Conservation (phyloP, 92 coral and sea anemone species). For the Plumapathes pennacea region DNA sequence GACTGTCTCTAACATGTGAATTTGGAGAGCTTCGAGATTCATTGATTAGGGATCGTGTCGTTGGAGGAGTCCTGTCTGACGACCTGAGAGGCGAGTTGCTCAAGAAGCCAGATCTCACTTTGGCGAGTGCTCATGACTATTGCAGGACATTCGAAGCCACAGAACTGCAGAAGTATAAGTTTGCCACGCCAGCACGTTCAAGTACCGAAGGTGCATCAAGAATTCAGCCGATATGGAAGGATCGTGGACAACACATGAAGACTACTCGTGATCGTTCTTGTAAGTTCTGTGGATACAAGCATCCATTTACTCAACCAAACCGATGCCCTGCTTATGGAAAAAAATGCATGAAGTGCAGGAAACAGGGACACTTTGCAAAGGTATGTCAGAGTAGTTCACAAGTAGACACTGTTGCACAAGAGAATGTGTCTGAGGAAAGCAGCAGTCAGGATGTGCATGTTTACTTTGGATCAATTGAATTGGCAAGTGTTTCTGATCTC, state of each 20-base stretch:
- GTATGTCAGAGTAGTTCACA: constrained; percentile 26
- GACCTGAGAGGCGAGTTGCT: constrained; percentile 55
- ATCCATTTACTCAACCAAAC: constrained; percentile 51
- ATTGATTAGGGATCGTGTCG: constrained; percentile 56
- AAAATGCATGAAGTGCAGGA: constrained; percentile 26
- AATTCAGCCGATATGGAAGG: constrained; percentile 2
- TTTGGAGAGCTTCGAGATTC: constrained; percentile 58
- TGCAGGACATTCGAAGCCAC: constrained; percentile 54
- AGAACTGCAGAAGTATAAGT: constrained; percentile 34
- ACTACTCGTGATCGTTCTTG: constrained; percentile 25
- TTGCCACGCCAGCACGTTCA: not conserved
- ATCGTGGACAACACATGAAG: constrained; percentile 3
- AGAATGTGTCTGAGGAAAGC: not conserved
- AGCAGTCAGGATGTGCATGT: constrained; percentile 7
- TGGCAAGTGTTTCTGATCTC: constrained; percentile 19
- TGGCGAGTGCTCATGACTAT: constrained; percentile 55
- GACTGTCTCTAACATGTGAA: constrained; percentile 54
- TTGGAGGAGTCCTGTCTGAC: constrained; percentile 55
- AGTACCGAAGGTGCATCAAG: not conserved
- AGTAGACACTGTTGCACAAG: constrained; percentile 18
- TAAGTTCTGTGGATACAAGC: constrained; percentile 63
- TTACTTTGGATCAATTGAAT: constrained; percentile 56
- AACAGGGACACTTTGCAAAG: constrained; percentile 48
- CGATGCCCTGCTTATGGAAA: constrained; percentile 44
- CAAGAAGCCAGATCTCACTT: constrained; percentile 57